Percentiles rank a stretch among this genome's conserved stretches.
These are phyloP conservation scores for Porites australiensis DNA, from an alignment of 64 coral and sea anemone species.

Conservation along the genomic window DNA sequence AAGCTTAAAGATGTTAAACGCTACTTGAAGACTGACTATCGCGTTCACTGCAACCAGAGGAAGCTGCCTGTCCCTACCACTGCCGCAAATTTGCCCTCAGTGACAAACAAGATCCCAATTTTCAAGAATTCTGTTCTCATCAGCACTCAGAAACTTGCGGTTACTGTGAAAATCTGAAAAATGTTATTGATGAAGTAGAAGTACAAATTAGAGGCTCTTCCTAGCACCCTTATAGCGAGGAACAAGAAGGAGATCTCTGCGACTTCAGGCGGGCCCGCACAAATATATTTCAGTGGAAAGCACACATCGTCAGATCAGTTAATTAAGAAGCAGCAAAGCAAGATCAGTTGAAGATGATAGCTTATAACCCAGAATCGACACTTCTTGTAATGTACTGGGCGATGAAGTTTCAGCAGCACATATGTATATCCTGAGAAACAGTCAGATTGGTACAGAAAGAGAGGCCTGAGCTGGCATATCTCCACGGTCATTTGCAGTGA, in stretches of 20 bases:
- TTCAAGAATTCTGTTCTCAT: constrained; percentile 3
- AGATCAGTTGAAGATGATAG: constrained; percentile 11
- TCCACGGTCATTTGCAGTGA: constrained; percentile 30
- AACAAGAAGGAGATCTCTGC: constrained; percentile 37
- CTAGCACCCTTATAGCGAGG: constrained; percentile 4
- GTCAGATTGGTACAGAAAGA: constrained; percentile 42
- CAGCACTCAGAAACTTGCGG: neutral
- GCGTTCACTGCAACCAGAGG: neutral
- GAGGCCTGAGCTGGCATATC: constrained; percentile 34
- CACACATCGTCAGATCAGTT: constrained; percentile 38
- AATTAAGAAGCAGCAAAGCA: constrained; percentile 60
- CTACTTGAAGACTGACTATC: too few species aligned
- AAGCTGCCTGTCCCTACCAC: constrained; percentile 1
- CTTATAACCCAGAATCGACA: neutral
- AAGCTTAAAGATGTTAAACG: too few species aligned
- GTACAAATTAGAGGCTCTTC: constrained; percentile 7
- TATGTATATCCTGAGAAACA: neutral
- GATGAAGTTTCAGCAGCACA: too few species aligned
- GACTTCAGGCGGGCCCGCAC: constrained; percentile 28
- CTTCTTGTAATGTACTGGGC: too few species aligned
- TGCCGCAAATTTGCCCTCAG: neutral
- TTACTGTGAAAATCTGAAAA: constrained; percentile 3
- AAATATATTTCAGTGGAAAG: constrained; percentile 47
- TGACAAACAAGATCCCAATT: neutral
- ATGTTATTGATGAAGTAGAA: neutral